Evolutionary conservation across 2,797 vertebrate species (phyloP).

Genomic region (Myotis pilosus): DNA sequence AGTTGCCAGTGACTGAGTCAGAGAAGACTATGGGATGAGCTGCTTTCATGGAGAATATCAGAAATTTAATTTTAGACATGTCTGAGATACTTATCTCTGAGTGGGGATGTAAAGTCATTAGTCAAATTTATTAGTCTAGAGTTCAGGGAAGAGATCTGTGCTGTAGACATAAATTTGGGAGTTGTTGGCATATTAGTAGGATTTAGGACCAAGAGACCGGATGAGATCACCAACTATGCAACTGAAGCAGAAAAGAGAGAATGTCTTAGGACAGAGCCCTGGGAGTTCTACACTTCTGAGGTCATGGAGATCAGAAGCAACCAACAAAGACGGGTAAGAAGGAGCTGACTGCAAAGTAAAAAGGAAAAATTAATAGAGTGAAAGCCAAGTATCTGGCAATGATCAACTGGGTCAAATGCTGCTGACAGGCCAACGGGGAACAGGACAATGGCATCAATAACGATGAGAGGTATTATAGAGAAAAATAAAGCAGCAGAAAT

Average conservation of each 20-base stretch:
- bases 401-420: neutral
- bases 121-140: constrained; percentile 42
- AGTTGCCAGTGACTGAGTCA: neutral
- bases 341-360: neutral
- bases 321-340: neutral
- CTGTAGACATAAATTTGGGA: constrained; percentile 16
- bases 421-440: neutral
- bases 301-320: neutral
- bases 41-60: neutral
- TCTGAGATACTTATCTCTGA: neutral
- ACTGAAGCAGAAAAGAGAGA: neutral
- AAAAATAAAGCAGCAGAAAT: neutral
- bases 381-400: neutral
- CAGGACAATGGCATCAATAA: neutral
- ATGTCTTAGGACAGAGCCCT: neutral
- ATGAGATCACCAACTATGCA: constrained; percentile 38
- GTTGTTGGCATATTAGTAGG: constrained; percentile 1
- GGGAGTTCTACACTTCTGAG: neutral
- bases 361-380: neutral
- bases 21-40: neutral
- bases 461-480: neutral
- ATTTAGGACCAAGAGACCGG: constrained; percentile 15
- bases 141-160: neutral
- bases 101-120: neutral
- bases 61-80: constrained; percentile 17